A percentile compares a stretch with the other conserved stretches of the same genome.
Evolutionary conservation across 1,140 invertebrate genomes (phyloP).

Genomic region (Platorchestia sp.): DNA sequence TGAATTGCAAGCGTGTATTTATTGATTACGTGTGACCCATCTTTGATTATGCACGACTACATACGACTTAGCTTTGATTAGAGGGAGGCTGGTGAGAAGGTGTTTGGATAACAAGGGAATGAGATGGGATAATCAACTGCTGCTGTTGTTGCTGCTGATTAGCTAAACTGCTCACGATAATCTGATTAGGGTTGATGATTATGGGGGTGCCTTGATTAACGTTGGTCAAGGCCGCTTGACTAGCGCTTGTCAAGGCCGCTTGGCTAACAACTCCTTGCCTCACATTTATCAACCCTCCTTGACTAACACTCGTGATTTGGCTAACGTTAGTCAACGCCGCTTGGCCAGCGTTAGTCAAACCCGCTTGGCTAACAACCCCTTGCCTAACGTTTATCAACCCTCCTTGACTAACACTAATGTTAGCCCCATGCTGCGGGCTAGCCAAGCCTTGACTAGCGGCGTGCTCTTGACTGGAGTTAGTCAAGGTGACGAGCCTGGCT

Average conservation of each 20-base stretch:
- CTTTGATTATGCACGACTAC: background rate
- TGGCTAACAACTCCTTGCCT: background rate
- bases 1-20: too few relatives aligned
- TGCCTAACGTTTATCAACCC: background rate
- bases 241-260: background rate
- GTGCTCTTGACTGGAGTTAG: background rate
- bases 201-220: conserved; percentile 23
- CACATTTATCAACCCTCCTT: background rate
- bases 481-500: conserved; percentile 21
- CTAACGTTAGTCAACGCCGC: background rate
- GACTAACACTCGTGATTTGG: background rate
- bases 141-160: background rate
- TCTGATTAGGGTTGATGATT: background rate
- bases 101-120: background rate
- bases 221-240: background rate
- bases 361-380: background rate
- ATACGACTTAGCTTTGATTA: background rate
- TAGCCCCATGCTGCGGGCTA: background rate
- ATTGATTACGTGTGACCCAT: background rate
- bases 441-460: background rate
- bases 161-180: background rate
- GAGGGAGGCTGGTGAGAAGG: background rate
- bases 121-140: background rate
- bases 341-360: background rate
- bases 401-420: background rate